Evolutionary conservation across 2,797 vertebrate genomes (phyloP).

Genomic region (Bovichtus variegatus): DNA sequence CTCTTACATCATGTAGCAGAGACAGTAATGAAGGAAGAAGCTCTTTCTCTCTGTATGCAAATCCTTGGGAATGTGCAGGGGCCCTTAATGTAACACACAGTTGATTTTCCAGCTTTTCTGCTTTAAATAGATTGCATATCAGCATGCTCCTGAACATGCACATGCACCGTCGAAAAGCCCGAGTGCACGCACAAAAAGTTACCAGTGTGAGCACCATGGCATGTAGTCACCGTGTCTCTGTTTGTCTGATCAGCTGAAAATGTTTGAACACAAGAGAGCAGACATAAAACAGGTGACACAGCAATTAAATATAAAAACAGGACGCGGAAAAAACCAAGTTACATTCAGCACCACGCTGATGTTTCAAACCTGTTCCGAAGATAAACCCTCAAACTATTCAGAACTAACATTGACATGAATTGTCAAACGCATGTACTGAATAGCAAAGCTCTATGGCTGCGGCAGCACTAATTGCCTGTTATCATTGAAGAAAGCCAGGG

Average conservation of each 20-base stretch:
- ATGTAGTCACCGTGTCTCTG: background rate
- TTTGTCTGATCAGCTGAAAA: constrained; percentile 2
- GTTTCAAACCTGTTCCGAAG: constrained; percentile 13
- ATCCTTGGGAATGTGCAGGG: constrained; percentile 59
- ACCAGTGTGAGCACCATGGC: constrained; percentile 1
- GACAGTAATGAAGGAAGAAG: constrained; percentile 58
- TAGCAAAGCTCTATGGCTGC: constrained; percentile 5
- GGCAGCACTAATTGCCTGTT: constrained; percentile 60
- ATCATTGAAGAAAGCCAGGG: constrained; percentile 47
- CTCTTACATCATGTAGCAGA: constrained; percentile 64
- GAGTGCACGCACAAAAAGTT: constrained; percentile 10
- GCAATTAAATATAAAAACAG: constrained; percentile 19
- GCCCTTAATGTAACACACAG: constrained; percentile 59
- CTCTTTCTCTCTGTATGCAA: constrained; percentile 68
- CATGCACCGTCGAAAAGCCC: background rate
- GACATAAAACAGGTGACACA: constrained; percentile 25
- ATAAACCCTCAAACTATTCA: constrained; percentile 34
- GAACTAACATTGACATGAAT: constrained; percentile 22
- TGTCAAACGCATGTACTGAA: constrained; percentile 25
- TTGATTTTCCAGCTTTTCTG: constrained; percentile 78
- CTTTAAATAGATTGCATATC: constrained; percentile 59
- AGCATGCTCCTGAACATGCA: constrained; percentile 23
- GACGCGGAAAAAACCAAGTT: constrained; percentile 10
- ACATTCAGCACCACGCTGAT: background rate
- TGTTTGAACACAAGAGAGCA: background rate